Evolutionary conservation across 2,113 vertebrate genomes (phyloP), one percentile per base, ranked within the genome.

Genomic region (Syrrhaptes paradoxus): DNA sequence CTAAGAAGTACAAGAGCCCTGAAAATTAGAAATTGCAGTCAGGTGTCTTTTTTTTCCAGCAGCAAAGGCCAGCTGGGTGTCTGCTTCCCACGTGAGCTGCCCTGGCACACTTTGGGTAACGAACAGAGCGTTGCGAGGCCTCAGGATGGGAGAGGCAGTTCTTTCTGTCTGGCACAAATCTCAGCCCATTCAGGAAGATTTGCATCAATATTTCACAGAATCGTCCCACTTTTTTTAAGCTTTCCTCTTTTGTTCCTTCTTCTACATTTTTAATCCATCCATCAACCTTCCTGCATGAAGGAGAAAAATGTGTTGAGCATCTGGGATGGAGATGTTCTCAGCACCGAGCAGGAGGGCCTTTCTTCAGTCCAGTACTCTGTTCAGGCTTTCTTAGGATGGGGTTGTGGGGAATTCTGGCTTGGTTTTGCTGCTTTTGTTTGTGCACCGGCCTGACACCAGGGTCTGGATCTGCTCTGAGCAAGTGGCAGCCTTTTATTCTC

Each of bases 291-390:
- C 22, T 1, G 3, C 11, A 11, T 34, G 62, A 51, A 65, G 70
- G 66, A 65, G 22, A 41, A 15, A 65, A 68, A 21, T 15, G 6
- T 25, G 4, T 78, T 87, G 46, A 45, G 38, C 34, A 7, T 92
- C 61, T 57, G 7, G 41, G n/a, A 1, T 0, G 20, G 89, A 79
- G 54, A 29, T 9, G 2, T 17, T 55, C 22, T 41, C 26, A 19
- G 57, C 18, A n/a, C 22, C 1, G 14, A 46, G 61, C 52, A 52
- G 32, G 4, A 31, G 8, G 9, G 4, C 16, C 24, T 83, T 52
- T 32, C 1, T 1, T 59, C n/a, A 17, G 6, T 7, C 24, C 38
- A 17, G 10, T 16, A 0, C 19, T 48, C 34, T 41, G 5, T 7
- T 26, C 9, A 48, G 48, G 18, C 48, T 72, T 55, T 63, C 28